Base-by-base conservation (phyloP, 2,888 invertebrate species). In the Horisme vitalbata region DNA sequence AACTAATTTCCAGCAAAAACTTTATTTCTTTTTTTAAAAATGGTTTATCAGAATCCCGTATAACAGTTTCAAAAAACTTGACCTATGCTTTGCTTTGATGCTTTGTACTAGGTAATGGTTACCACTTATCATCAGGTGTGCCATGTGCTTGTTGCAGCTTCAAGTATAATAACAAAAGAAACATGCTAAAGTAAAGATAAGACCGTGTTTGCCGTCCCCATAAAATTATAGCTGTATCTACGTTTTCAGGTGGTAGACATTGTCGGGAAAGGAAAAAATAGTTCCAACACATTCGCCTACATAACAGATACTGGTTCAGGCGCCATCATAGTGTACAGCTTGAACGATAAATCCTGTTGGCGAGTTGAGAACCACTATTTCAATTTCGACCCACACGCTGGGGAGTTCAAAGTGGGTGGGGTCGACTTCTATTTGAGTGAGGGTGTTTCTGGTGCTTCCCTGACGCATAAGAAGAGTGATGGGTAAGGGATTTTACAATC, bases 361-460 rank as follows among this genome's bases (percentile, higher is more conserved):
- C 91, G 95, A 34, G 90, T 95, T 5, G 91, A 93, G 60, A 94
- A 95, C 68, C 94, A 94, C 64, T 95, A 90, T 77, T 95, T 96
- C 90, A 92, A 93, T 64, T 94, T 95, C 59, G 95, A 95, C 70
- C 95, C 95, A 0, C 81, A 94, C 27, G 83, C 91, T 55, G 94
- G 94, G 5, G 91, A 93, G 52, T 94, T 93, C 65, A 93, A 91
- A 58, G 91, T 95, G 9, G 94, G 92, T 8, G 95, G 95, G 0
- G 89, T 94, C 3, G 93, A 94, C 60, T 95, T 95, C 90, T 95
- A 94, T 69, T 95, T 95, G 95, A 93, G 93, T 5, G 95, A 95
- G 70, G 95, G 95, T 0, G 86, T 95, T 0, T 95, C 95, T 48
- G 94, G 94, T 3, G 73, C 94, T 43, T 93, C 94, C 10, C 75